Conservation (phyloP, 2,797 vertebrate genomes). For the Vultur gryphus region DNA sequence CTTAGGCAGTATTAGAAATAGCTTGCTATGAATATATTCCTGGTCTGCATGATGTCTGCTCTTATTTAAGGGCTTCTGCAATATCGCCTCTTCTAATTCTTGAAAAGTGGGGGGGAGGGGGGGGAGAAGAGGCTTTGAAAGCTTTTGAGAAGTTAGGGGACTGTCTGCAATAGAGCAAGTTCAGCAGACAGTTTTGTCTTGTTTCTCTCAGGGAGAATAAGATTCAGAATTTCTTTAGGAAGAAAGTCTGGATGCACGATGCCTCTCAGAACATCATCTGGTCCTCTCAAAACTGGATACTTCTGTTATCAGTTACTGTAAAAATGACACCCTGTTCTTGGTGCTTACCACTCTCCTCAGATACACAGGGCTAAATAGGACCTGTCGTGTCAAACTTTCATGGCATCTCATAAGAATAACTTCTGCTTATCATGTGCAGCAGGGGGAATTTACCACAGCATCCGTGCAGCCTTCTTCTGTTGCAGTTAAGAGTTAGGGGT, state of each 20-base stretch:
- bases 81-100: not conserved
- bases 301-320: not conserved
- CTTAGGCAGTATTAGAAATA: constrained; percentile 58
- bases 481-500: not conserved
- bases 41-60: constrained; percentile 28
- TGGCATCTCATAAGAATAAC: not conserved
- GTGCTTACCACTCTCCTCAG: not conserved
- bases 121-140: not conserved
- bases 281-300: not conserved
- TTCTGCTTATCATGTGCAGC: not conserved
- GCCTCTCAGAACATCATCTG: not conserved
- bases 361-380: not conserved
- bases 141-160: not conserved
- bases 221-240: not conserved
- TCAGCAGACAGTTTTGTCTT: not conserved
- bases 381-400: not conserved
- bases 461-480: not conserved
- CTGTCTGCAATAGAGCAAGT: not conserved
- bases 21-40: constrained; percentile 26
- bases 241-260: not conserved
- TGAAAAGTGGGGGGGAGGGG: not conserved
- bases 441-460: not conserved
- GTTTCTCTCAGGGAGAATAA: not conserved
- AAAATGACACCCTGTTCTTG: not conserved
- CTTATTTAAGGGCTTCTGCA: constrained; percentile 13